Percentiles rank a stretch among this genome's conserved stretches.
These are phyloP conservation scores for Vollenhovia emeryi DNA, from an alignment of 1,140 invertebrate species.

Conservation along the genomic window DNA sequence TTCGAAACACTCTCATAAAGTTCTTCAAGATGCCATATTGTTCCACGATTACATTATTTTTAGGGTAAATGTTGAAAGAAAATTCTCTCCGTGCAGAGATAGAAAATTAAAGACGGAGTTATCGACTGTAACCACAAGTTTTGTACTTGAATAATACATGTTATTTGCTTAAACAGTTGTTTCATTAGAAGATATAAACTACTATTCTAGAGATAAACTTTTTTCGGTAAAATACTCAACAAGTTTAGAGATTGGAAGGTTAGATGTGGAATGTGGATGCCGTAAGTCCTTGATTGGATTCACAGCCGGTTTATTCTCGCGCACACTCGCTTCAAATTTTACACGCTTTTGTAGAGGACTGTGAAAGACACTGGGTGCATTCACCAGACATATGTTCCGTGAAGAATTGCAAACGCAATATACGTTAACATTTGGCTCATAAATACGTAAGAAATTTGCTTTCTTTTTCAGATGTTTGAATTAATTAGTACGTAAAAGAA, in stretches of 20 bases:
- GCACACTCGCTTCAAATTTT: conserved; percentile 39
- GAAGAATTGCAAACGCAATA: not conserved
- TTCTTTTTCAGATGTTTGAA: not conserved
- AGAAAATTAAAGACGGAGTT: not conserved
- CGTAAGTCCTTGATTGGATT: conserved; percentile 81
- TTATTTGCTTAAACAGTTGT: not conserved
- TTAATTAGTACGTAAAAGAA: not conserved
- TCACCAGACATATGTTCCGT: not conserved
- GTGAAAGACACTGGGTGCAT: not conserved
- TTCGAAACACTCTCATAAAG: too few species aligned
- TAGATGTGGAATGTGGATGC: conserved; percentile 82
- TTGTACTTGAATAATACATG: not conserved
- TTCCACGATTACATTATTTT: too few species aligned
- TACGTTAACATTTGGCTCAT: not conserved
- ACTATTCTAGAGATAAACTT: not conserved
- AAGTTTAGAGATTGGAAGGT: conserved; percentile 80
- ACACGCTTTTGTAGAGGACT: not conserved
- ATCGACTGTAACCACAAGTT: not conserved
- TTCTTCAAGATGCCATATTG: too few species aligned
- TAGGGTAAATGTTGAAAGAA: too few species aligned
- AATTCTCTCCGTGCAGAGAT: too few species aligned
- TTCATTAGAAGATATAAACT: not conserved
- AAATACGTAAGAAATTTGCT: not conserved
- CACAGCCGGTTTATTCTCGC: conserved; percentile 72
- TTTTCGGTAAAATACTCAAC: conserved; percentile 46